Evolutionary conservation across 2,888 invertebrate species (phyloP).

Genomic region (Lymantria monacha): DNA sequence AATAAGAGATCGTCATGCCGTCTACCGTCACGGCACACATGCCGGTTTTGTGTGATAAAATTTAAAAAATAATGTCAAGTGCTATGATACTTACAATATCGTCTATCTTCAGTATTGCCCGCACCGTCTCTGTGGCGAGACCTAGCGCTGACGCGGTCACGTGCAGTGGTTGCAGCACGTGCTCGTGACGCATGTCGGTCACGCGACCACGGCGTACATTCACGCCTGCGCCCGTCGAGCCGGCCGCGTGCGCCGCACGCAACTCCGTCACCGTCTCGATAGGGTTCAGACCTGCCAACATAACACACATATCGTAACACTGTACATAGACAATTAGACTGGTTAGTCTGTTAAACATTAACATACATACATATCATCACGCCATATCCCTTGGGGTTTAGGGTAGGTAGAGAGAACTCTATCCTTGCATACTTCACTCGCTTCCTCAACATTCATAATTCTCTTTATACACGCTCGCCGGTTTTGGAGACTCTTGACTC

Average conservation of each 20-base stretch:
- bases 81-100: conserved; percentile 91
- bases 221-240: conserved; percentile 90
- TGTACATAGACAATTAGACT: too few relatives aligned
- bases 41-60: too few relatives aligned
- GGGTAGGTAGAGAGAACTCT: too few relatives aligned
- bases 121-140: conserved; percentile 97
- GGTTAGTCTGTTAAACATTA: too few relatives aligned
- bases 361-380: too few relatives aligned
- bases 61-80: not conserved
- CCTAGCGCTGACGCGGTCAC: conserved; percentile 97
- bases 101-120: conserved; percentile 99
- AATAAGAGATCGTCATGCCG: too few relatives aligned
- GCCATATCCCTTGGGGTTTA: too few relatives aligned
- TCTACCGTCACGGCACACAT: too few relatives aligned
- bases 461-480: too few relatives aligned
- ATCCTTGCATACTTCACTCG: too few relatives aligned
- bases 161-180: conserved; percentile 98
- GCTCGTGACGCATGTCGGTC: conserved; percentile 97
- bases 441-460: too few relatives aligned
- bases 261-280: conserved; percentile 98
- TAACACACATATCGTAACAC: not conserved
- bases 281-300: conserved; percentile 88
- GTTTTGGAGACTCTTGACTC: too few relatives aligned
- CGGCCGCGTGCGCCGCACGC: conserved; percentile 93
- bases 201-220: conserved; percentile 98